These are phyloP conservation scores for Drosophila gaucha DNA, from an alignment of 2,888 invertebrate species.

Conservation along the genomic window DNA sequence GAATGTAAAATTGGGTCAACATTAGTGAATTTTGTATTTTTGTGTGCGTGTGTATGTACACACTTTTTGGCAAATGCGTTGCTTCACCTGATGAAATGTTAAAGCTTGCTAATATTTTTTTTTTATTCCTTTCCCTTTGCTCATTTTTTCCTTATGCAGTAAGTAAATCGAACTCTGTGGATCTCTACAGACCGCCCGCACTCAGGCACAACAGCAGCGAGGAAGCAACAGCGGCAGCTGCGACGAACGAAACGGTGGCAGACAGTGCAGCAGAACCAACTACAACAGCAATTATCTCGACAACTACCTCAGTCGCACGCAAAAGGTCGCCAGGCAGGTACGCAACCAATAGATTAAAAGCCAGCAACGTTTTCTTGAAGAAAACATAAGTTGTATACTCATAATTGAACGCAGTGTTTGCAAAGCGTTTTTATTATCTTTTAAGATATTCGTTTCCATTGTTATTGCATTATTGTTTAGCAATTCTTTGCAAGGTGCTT, in stretches of 20 bases:
- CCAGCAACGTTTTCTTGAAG: neutral
- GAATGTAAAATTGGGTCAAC: conserved; percentile 68
- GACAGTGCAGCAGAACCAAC: conserved; percentile 42
- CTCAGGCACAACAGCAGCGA: conserved; percentile 81
- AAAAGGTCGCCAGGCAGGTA: conserved; percentile 61
- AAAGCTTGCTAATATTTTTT: conserved; percentile 46
- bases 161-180: conserved; percentile 83
- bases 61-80: conserved; percentile 60
- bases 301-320: conserved; percentile 46
- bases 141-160: conserved; percentile 50
- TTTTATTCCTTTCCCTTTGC: conserved; percentile 19
- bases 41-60: conserved; percentile 35
- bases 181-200: conserved; percentile 86
- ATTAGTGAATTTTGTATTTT: conserved; percentile 53
- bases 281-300: conserved; percentile 42
- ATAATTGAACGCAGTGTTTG: neutral
- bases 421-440: neutral
- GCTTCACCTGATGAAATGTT: conserved; percentile 51
- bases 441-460: neutral
- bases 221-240: conserved; percentile 19
- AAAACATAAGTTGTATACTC: neutral
- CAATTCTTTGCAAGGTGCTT: conserved; percentile 11
- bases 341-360: neutral
- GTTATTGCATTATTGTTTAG: conserved; percentile 11
- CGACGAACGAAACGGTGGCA: conserved; percentile 39